Conservation (phyloP, 2,888 invertebrate species). For the Dyspetes luteomarginatus region DNA sequence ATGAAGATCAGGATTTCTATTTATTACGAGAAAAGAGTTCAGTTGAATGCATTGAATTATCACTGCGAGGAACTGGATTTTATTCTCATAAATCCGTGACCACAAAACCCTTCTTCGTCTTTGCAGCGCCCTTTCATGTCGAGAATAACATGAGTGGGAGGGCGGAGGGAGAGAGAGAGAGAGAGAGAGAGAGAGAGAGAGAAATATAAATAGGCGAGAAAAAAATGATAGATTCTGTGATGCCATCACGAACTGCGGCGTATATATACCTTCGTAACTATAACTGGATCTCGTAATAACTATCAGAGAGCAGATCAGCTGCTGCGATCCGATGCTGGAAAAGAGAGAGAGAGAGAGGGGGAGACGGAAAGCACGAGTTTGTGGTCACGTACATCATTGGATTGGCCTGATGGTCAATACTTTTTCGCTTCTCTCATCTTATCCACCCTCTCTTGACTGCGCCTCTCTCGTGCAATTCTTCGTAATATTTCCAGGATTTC, state of each 20-base stretch:
- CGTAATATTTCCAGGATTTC: conserved; percentile 65
- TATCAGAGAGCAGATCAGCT: conserved; percentile 64
- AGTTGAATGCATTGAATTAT: no score
- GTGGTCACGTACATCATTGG: conserved; percentile 68
- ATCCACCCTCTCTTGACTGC: conserved; percentile 12
- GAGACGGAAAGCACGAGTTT: conserved; percentile 65
- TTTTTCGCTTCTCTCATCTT: conserved; percentile 41
- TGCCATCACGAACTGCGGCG: conserved; percentile 59
- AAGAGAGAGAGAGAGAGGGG: conserved; percentile 23
- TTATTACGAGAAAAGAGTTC: neutral
- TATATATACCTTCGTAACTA: conserved; percentile 44
- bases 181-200: conserved; percentile 1
- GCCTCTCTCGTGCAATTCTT: conserved; percentile 16
- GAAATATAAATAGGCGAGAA: no score
- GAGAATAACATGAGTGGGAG: neutral
- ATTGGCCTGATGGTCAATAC: conserved; percentile 60
- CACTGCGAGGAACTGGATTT: neutral
- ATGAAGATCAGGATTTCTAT: no score
- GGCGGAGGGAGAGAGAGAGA: neutral
- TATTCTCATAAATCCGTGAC: neutral
- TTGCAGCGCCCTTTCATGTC: conserved; percentile 24
- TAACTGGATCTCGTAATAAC: conserved; percentile 67
- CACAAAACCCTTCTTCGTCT: conserved; percentile 23
- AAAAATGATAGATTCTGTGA: conserved; percentile 48
- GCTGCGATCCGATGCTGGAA: conserved; percentile 16